Evolutionary conservation across 2,888 invertebrate genomes (phyloP).

Genomic region (Lepeophtheirus nordmannii): DNA sequence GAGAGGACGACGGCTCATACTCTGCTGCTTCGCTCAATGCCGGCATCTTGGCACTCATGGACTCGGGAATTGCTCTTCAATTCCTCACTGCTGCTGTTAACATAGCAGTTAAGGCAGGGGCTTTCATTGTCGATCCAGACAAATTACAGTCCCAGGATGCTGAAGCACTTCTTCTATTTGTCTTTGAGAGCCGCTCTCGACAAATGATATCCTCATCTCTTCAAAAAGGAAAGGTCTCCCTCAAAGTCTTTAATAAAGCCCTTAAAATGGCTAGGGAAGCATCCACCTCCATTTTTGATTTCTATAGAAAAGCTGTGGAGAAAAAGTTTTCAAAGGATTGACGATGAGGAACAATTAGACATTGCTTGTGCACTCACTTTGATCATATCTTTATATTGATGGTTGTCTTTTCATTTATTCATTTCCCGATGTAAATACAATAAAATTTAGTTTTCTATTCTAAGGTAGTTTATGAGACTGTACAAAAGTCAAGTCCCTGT

Average conservation of each 20-base stretch:
- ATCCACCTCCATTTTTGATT: constrained; percentile 3
- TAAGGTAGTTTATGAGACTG: no score
- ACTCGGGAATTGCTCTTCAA: not conserved
- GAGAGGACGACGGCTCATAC: not conserved
- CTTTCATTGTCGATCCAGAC: not conserved
- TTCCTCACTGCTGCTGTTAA: not conserved
- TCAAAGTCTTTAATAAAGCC: not conserved
- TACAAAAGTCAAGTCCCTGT: no score
- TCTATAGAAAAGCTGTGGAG: constrained; percentile 6
- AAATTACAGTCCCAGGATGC: not conserved
- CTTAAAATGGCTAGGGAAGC: not conserved
- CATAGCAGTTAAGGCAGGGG: not conserved
- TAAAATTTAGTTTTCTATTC: no score
- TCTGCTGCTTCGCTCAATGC: not conserved
- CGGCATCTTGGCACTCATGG: not conserved
- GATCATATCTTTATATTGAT: no score
- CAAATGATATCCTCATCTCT: not conserved
- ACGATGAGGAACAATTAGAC: not conserved
- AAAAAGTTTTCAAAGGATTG: constrained; percentile 14
- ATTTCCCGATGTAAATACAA: no score
- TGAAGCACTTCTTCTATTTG: not conserved
- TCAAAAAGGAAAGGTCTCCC: not conserved
- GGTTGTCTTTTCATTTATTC: no score
- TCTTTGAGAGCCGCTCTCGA: constrained; percentile 1
- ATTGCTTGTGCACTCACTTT: no score